Percentiles rank a stretch among this genome's conserved stretches.
Evolutionary conservation across 2,113 vertebrate genomes (phyloP).

Genomic region (Pithys albifrons): DNA sequence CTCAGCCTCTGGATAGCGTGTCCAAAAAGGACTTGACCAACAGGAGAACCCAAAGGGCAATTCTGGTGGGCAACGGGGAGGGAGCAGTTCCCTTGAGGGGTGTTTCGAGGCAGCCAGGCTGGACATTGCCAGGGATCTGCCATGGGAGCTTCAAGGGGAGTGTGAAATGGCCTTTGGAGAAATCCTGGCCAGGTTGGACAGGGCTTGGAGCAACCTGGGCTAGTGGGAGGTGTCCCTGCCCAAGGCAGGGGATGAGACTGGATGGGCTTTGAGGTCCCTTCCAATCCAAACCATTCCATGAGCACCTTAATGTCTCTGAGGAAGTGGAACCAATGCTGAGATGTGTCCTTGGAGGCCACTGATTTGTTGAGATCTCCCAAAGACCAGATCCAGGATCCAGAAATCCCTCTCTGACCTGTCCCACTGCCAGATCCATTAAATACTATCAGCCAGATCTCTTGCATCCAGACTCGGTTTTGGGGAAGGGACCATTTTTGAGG

Average conservation of each 20-base stretch:
- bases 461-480: neutral
- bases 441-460: neutral
- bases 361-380: neutral
- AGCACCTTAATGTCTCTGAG: too few species aligned
- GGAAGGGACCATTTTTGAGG: fast-evolving
- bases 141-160: fast-evolving
- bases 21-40: neutral
- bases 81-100: fast-evolving
- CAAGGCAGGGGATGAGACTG: too few species aligned
- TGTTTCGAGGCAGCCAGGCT: neutral
- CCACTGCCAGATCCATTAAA: neutral
- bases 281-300: too few species aligned
- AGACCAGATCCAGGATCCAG: neutral
- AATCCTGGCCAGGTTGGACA: too few species aligned
- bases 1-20: fast-evolving
- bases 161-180: neutral
- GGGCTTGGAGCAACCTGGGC: too few species aligned
- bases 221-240: too few species aligned
- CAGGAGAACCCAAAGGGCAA: neutral
- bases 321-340: too few species aligned
- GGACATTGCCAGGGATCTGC: neutral
- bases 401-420: neutral
- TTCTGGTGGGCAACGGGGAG: neutral
- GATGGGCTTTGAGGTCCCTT: too few species aligned
- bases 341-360: too few species aligned